phyloP scores from a whole-genome alignment of 2,888 invertebrate species.

The Orgyia antiqua region DNA sequence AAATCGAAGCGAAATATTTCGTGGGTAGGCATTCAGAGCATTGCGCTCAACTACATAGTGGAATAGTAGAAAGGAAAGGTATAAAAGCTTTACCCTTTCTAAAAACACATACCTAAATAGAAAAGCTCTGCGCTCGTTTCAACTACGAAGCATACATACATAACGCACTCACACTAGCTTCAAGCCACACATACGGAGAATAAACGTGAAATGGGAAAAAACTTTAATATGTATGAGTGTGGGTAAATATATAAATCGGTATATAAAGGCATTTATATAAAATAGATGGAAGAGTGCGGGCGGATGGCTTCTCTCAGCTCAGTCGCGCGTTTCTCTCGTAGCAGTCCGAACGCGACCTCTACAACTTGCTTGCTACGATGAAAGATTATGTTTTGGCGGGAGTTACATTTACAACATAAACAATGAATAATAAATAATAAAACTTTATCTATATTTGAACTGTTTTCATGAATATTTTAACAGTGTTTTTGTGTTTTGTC shows the following conservation, averaged over 20 bases:
- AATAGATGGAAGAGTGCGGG: conserved; percentile 59
- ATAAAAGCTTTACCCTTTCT: conserved; percentile 76
- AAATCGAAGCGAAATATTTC: conserved; percentile 71
- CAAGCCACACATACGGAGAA: conserved; percentile 64
- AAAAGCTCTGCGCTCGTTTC: conserved; percentile 54
- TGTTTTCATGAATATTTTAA: conserved; percentile 20
- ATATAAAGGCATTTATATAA: conserved; percentile 71
- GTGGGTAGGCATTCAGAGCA: conserved; percentile 56
- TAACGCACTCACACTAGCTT: conserved; percentile 35
- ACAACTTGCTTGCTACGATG: conserved; percentile 9
- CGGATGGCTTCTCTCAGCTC: conserved; percentile 44
- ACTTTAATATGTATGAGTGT: conserved; percentile 78
- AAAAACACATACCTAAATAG: conserved; percentile 77
- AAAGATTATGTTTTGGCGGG: conserved; percentile 29
- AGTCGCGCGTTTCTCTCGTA: conserved; percentile 57
- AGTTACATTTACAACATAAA: conserved; percentile 16
- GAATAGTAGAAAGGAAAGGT: conserved; percentile 71
- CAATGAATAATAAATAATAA: conserved; percentile 13
- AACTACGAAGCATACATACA: conserved; percentile 52
- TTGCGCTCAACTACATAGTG: conserved; percentile 63
- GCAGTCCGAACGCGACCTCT: conserved; percentile 28
- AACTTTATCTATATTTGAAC: conserved; percentile 16
- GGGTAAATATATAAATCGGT: conserved; percentile 78
- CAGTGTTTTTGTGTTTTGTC: conserved; percentile 26
- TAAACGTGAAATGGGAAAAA: conserved; percentile 77